A percentile compares a stretch with the other conserved stretches of the same genome.
Conservation (phyloP, 2,797 vertebrate genomes). For the Alcedo atthis region DNA sequence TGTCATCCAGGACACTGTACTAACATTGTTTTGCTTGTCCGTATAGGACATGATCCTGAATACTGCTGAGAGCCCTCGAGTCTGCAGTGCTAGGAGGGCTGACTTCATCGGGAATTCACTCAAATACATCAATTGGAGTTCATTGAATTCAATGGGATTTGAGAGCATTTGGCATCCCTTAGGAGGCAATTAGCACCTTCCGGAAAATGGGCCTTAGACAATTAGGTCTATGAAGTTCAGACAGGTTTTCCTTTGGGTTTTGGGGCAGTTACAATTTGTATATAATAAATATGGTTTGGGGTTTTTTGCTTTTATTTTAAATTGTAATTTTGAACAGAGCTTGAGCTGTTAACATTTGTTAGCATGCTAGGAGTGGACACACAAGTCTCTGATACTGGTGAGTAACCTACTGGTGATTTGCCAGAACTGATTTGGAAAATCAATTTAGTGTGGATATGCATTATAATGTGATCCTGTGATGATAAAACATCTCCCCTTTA, state of each 20-base stretch:
- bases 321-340: background rate
- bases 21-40: background rate
- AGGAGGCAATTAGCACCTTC: conserved; percentile 62
- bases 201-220: conserved; percentile 29
- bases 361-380: background rate
- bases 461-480: background rate
- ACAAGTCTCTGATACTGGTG: background rate
- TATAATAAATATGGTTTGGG: background rate
- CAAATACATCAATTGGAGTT: conserved; percentile 42
- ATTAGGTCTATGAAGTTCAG: conserved; percentile 1
- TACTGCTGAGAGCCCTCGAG: conserved; percentile 12
- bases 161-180: conserved; percentile 45
- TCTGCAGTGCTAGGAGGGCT: background rate
- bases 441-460: background rate
- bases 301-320: conserved; percentile 10
- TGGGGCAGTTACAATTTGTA: background rate
- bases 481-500: background rate
- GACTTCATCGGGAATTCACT: conserved; percentile 42
- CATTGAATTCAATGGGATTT: conserved; percentile 56
- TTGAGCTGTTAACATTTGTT: background rate
- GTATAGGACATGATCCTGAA: background rate
- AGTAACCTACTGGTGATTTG: background rate
- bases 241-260: conserved; percentile 34
- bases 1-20: background rate
- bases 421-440: background rate